Evolutionary conservation across 2,113 vertebrate genomes (phyloP).

Genomic region (Gallinago jamesoni): DNA sequence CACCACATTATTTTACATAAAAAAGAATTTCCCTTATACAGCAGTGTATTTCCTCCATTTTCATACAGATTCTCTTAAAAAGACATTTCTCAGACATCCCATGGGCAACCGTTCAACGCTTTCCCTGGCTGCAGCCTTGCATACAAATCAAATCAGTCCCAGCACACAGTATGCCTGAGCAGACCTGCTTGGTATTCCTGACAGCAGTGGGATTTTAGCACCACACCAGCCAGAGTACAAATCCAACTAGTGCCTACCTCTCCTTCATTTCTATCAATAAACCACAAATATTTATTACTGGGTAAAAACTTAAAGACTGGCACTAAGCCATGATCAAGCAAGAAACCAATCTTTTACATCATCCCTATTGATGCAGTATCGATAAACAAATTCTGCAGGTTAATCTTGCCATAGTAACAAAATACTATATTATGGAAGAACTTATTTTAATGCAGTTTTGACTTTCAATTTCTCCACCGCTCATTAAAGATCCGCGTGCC

Average conservation of each 20-base stretch:
- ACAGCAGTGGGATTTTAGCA: background rate
- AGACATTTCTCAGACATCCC: background rate
- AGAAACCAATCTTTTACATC: background rate
- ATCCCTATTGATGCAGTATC: accelerated
- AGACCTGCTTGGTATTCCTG: background rate
- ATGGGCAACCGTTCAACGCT: background rate
- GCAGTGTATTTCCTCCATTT: background rate
- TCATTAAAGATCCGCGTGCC: background rate
- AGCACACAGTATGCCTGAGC: background rate
- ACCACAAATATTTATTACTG: background rate
- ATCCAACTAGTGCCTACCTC: background rate
- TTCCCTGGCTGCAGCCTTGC: background rate
- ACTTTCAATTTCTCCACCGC: background rate
- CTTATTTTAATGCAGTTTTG: background rate
- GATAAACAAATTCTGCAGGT: background rate
- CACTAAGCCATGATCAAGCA: background rate
- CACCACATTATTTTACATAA: background rate
- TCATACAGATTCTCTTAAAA: background rate
- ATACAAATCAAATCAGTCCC: background rate
- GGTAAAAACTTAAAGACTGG: background rate
- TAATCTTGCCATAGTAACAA: background rate
- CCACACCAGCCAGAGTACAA: accelerated
- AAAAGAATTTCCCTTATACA: background rate
- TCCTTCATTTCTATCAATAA: background rate
- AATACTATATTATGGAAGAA: background rate